These are phyloP conservation scores for Spodoptera picta DNA, from an alignment of 2,888 invertebrate species.

Conservation along the genomic window DNA sequence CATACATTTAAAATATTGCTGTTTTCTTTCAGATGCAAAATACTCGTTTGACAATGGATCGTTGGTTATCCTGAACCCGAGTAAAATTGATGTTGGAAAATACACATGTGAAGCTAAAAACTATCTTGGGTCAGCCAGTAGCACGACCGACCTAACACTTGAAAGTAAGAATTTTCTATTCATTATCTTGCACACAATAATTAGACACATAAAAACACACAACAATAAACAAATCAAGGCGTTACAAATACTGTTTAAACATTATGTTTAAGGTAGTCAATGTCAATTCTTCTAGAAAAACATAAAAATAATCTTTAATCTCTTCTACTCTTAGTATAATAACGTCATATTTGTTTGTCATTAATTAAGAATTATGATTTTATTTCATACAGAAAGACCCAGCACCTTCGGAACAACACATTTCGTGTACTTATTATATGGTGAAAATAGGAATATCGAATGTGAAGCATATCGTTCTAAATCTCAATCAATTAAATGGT, in stretches of 20 bases:
- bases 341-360: neutral
- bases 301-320: no score
- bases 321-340: neutral
- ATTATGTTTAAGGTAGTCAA: no score
- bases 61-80: slow-evolving; percentile 41
- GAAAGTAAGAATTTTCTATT: slow-evolving; percentile 19
- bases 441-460: slow-evolving; percentile 23
- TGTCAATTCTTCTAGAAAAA: no score
- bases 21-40: slow-evolving; percentile 39
- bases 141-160: slow-evolving; percentile 14
- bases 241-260: no score
- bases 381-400: slow-evolving; percentile 26
- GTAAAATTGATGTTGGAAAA: slow-evolving; percentile 17
- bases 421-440: slow-evolving; percentile 24
- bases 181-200: no score
- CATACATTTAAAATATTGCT: neutral
- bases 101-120: slow-evolving; percentile 49
- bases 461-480: slow-evolving; percentile 30
- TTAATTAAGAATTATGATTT: neutral
- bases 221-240: no score
- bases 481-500: slow-evolving; percentile 43
- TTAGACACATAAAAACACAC: no score
- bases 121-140: slow-evolving; percentile 10
- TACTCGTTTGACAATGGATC: slow-evolving; percentile 36
- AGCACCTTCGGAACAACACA: slow-evolving; percentile 24